Base-by-base conservation (phyloP, 2,113 vertebrate genomes). In the Pandion haliaetus region DNA sequence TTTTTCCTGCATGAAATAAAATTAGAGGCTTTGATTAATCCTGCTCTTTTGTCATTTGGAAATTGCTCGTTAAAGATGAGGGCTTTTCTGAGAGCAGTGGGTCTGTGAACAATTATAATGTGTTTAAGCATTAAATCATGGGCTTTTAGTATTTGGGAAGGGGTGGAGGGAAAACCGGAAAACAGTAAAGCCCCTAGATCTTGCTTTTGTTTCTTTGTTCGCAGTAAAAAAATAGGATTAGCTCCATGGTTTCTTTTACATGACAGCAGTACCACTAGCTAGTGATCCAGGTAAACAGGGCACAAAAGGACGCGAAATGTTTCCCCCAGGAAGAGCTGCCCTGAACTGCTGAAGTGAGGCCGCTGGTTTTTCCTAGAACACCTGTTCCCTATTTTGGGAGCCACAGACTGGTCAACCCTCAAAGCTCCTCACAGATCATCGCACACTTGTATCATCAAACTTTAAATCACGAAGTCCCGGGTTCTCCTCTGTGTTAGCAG, bases 11-110 rank as follows among this genome's bases (percentile, higher is more conserved):
- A 90, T 84, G 92, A 95, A 97, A 82, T 82, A 82, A 96, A 97
- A 98, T 98, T 96, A 98, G 96, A 93, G 71, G 83, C 94, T 97
- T 95, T 98, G 96, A 97, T 97, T 97, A 98, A 97, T 91, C 96
- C 93, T 90, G 84, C 63, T 93, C 91, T 94, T 96, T 95, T 94
- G 95, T 97, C 97, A 91, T 97, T 73, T 93, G 85, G 91, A 97
- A 96, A 97, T 93, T 88, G 95, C 92, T 97, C 93, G 96, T 97
- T 96, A 96, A 97, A 97, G 96, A 91, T 18, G 72, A 95, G 92
- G 92, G 87, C 69, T 90, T 95, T 96, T 70, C 80, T 85, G 95
- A 96, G 97, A 97, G 96, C 88, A 86, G 63, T 59, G 79, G 88
- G 72, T 83, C 84, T 92, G 94, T 45, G 94, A 96, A 95, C 96